Conservation (phyloP, 2,888 invertebrate genomes). For the Stramonita haemastoma region DNA sequence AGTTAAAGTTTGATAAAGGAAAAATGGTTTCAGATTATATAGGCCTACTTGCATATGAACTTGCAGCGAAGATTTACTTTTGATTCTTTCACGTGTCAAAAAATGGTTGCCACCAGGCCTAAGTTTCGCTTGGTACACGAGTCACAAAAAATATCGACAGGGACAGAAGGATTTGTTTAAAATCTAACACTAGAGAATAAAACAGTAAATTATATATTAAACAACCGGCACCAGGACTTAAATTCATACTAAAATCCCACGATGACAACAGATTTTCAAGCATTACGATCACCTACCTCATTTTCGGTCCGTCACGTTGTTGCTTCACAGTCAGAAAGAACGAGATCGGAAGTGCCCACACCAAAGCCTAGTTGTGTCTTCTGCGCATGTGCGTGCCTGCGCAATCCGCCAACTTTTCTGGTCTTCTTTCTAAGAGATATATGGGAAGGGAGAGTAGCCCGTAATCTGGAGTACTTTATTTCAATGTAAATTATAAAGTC, state of each 20-base stretch:
- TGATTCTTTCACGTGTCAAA: background rate
- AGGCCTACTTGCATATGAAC: background rate
- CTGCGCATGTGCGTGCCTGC: no score
- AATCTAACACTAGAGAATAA: background rate
- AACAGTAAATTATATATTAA: background rate
- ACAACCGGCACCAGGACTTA: background rate
- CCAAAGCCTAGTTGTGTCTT: no score
- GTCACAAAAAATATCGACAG: no score
- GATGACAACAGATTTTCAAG: background rate
- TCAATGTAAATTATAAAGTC: no score
- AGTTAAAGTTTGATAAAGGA: no score
- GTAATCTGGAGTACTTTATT: no score
- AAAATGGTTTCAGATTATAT: no score
- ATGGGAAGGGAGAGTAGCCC: no score
- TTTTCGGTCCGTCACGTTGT: background rate
- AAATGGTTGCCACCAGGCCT: background rate
- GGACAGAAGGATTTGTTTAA: no score
- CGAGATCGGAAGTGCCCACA: background rate
- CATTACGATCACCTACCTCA: background rate
- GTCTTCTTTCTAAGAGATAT: no score
- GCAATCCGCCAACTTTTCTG: no score
- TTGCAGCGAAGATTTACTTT: background rate
- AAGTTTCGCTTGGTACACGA: background rate
- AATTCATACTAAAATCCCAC: background rate
- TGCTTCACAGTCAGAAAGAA: background rate